Percentiles rank a stretch among this genome's conserved stretches.
phyloP scores from a whole-genome alignment of 2,888 invertebrate species.

The Pycnomerus fuliginosus region DNA sequence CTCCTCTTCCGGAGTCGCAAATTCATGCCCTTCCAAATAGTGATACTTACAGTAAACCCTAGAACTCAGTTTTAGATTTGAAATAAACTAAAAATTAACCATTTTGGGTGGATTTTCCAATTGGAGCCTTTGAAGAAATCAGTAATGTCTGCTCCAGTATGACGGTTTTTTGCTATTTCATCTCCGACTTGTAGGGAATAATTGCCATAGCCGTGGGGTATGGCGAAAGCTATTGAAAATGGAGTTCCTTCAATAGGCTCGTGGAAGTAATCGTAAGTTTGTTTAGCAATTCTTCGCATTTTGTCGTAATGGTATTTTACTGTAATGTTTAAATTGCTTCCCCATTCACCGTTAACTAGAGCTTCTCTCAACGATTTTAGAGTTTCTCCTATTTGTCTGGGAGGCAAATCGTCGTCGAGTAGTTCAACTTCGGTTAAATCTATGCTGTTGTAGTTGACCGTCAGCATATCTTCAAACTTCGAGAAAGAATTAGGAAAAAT shows the following conservation, averaged over 20 bases:
- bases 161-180: constrained; percentile 67
- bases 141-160: constrained; percentile 67
- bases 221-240: constrained; percentile 81
- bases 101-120: constrained; percentile 83
- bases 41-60: constrained; percentile 89
- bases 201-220: constrained; percentile 79
- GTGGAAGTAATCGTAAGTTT: constrained; percentile 80
- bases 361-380: constrained; percentile 63
- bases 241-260: constrained; percentile 83
- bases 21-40: constrained; percentile 76
- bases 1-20: constrained; percentile 71
- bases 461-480: constrained; percentile 36
- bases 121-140: constrained; percentile 71
- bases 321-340: constrained; percentile 64
- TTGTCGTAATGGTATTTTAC: constrained; percentile 82
- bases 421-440: constrained; percentile 95
- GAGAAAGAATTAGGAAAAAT: not conserved
- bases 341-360: constrained; percentile 70
- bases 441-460: constrained; percentile 86
- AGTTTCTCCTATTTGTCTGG: constrained; percentile 63
- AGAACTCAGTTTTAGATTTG: constrained; percentile 21
- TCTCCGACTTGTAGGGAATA: constrained; percentile 74
- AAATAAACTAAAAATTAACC: constrained; percentile 55
- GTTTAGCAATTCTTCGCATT: constrained; percentile 79
- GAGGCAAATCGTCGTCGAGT: constrained; percentile 65